These are phyloP conservation scores for Tromatobia lineatoria DNA, from an alignment of 2,888 invertebrate species.

Conservation along the genomic window DNA sequence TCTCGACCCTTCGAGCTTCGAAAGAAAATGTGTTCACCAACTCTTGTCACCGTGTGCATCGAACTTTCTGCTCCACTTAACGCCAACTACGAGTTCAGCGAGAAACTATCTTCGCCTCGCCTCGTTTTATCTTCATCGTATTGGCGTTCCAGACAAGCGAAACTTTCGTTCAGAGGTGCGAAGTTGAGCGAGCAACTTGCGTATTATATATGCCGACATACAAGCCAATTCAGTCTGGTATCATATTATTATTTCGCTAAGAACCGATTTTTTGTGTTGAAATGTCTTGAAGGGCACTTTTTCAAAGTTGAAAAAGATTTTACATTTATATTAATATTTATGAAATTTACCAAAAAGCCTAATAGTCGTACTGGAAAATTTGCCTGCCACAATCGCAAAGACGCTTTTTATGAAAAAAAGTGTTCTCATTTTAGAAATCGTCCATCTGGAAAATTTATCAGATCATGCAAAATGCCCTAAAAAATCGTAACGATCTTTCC, in stretches of 20 bases:
- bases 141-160: constrained; percentile 31
- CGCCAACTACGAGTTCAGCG: constrained; percentile 20
- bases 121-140: constrained; percentile 21
- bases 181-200: constrained; percentile 6
- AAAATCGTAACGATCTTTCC: no score
- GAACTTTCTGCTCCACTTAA: constrained; percentile 40
- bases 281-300: no score
- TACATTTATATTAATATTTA: no score
- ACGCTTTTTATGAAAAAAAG: no score
- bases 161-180: constrained; percentile 19
- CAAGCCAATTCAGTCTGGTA: neutral
- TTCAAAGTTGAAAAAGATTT: no score
- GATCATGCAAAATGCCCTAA: no score
- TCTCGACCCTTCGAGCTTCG: constrained; percentile 28
- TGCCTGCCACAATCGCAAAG: no score
- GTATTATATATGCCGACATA: neutral
- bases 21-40: constrained; percentile 24
- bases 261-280: no score
- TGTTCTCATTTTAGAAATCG: neutral
- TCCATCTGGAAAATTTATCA: no score
- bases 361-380: no score
- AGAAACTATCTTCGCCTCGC: constrained; percentile 5
- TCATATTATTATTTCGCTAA: neutral
- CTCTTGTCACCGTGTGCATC: constrained; percentile 10
- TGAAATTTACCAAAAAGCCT: no score